Conservation (phyloP, 2,797 vertebrate genomes). For the Catharus ustulatus region DNA sequence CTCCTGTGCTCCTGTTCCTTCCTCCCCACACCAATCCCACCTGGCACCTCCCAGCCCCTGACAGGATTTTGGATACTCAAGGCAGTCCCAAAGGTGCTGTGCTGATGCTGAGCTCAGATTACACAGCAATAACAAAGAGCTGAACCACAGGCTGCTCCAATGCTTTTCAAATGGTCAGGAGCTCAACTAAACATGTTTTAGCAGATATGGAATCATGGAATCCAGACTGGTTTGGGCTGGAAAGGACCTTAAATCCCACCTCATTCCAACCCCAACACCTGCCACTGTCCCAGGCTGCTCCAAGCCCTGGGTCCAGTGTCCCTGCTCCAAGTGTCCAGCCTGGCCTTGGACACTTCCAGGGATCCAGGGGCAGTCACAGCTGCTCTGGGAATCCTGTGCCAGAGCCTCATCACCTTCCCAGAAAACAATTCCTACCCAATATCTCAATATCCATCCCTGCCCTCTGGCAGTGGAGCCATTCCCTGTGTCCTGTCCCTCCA, state of each 20-base stretch:
- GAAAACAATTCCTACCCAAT: no score
- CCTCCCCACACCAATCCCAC: background rate
- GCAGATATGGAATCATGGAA: background rate
- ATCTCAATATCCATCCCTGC: background rate
- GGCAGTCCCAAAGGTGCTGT: background rate
- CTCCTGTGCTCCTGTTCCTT: background rate
- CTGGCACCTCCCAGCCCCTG: background rate
- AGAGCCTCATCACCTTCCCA: no score
- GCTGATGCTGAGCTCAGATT: background rate
- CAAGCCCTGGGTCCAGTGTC: background rate
- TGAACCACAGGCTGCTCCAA: background rate
- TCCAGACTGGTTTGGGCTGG: background rate
- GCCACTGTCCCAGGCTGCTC: rapidly evolving
- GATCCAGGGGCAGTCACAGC: background rate
- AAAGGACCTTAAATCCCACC: background rate
- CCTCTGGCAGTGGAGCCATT: background rate
- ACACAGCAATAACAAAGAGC: background rate
- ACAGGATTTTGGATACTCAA: background rate
- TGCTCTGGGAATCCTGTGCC: no score
- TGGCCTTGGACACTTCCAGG: background rate
- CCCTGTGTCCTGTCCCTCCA: background rate
- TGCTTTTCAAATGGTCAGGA: background rate
- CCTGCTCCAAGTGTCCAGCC: background rate
- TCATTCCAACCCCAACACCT: background rate
- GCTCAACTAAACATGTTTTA: background rate